Evolutionary conservation across 1,140 invertebrate genomes (phyloP), one percentile per base, ranked within the genome.

Genomic region (Tribolium castaneum): DNA sequence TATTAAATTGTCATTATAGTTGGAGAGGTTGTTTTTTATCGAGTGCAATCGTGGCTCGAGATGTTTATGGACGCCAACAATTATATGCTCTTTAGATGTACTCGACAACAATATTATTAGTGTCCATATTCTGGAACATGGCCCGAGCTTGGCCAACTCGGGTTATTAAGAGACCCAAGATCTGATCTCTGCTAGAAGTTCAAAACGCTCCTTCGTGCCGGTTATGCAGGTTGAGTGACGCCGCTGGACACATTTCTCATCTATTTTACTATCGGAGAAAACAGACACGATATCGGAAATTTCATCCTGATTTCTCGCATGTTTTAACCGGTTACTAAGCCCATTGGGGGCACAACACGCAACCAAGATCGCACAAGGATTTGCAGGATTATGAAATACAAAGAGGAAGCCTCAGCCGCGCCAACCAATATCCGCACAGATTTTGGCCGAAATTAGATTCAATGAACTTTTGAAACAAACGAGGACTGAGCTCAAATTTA

Each of bases 1-100:
- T 81, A 82, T 82, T 82, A 82, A 80, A 82, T 80, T 82, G 81
- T 82, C 81, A 78, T 78, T 80, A 78, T 70, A 45, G 39, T 45
- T 70, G 72, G 45, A 56, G 7, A 56, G 66, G 49, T 34, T 72
- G 71, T 78, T 80, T 75, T 59, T 66, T 66, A 66, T 66, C 59
- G 59, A n/a, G 22, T n/a, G 30, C 59, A 66, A 35, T 66, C 25
- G 14, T 45, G 39, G 7, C 7, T 45, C 39, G 39, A 45, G 39
- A 9, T 12, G 59, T 34, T 66, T 59, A 59, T 45, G 19, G 54
- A 59, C 54, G 54, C 13, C 54, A 59, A 52, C 54, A 59, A 59
- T 59, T 59, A 59, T 25, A 59, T 59, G 54, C 13, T 59, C 13
- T 59, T 59, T 59, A 59, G 54, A 16, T 30, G 54, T 5, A 19